Base-by-base conservation (phyloP, 2,113 vertebrate genomes). In the Empidonax alnorum region DNA sequence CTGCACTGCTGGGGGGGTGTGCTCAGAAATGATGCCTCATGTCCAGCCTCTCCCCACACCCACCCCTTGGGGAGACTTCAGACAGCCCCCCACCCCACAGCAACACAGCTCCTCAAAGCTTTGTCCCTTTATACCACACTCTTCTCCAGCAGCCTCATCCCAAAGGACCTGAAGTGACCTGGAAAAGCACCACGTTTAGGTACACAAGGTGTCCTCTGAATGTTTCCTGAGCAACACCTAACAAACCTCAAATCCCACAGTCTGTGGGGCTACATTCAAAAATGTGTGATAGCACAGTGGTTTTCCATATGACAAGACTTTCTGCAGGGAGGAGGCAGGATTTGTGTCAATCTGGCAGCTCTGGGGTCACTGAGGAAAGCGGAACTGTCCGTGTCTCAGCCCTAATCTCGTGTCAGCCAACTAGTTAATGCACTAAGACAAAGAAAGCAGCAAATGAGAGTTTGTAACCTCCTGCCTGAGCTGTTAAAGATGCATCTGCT, bases 21-120 rank as follows among this genome's bases (percentile, higher is more conserved):
- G 4, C 35, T 28, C 6, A 4, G 41, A 33, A 1, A 0, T 0
- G 5, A 42, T 7, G 3, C 52, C 39, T 35, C 53, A 6, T 3
- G 5, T 14, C 33, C 58, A 53, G 14, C 23, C 71, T 44, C 30
- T 56, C 55, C 49, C 39, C 24, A 9, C 3, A 10, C 7, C 44
- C 42, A 33, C 18, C 5, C n/a, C 23, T 41, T 13, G 16, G 56
- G 41, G 72, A 56, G 15, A 6, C 17, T 85, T 41, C 35, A 3
- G 14, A 9, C 6, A 33, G 37, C 49, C 28, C 21, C 23, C 4
- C 47, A 41, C 10, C 25, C 47, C 27, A 8, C 23, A 63, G 44
- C 25, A 28, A 6, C 15, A 6, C 8, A 4, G 58, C n/a, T 67
- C 71, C 39, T 27, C 46, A 52, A 23, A 33, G n/a, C 5, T 7